Evolutionary conservation across 2,888 invertebrate species (phyloP).

Genomic region (Chaetoderma sp.): DNA sequence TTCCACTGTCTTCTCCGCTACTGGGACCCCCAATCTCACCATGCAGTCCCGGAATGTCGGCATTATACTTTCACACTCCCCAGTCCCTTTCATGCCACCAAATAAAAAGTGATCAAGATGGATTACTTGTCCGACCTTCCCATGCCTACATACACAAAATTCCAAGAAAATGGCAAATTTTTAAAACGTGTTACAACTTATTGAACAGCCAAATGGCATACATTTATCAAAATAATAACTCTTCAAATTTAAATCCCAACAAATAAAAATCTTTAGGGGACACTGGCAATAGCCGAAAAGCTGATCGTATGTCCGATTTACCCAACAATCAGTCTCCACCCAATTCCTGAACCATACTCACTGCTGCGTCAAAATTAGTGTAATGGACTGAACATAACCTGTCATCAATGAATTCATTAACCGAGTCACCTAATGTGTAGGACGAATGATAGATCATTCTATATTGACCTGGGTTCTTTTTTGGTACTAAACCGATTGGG

Average conservation of each 20-base stretch:
- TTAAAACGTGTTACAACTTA: slow-evolving; percentile 10
- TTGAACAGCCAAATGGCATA: slow-evolving; percentile 18
- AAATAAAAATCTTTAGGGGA: slow-evolving; percentile 25
- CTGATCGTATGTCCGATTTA: slow-evolving; percentile 19
- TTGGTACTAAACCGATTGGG: slow-evolving; percentile 29
- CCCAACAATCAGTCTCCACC: neutral
- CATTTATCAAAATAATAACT: slow-evolving; percentile 22
- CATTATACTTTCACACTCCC: slow-evolving; percentile 7
- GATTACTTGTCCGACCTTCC: neutral
- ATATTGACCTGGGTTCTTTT: slow-evolving; percentile 21
- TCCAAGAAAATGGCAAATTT: neutral
- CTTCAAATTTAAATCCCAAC: slow-evolving; percentile 23
- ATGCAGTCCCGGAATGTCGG: slow-evolving; percentile 2
- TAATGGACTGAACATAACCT: slow-evolving; percentile 22
- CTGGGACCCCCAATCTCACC: slow-evolving; percentile 25
- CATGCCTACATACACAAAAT: neutral
- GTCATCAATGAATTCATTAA: slow-evolving; percentile 31
- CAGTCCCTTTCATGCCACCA: neutral
- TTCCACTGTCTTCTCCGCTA: too few relatives aligned
- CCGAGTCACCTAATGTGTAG: slow-evolving; percentile 4
- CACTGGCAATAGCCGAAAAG: slow-evolving; percentile 29
- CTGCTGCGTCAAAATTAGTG: slow-evolving; percentile 28
- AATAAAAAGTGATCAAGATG: slow-evolving; percentile 27
- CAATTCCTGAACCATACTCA: too few relatives aligned
- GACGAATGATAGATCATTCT: slow-evolving; percentile 31